Percentiles rank a stretch among this genome's conserved stretches.
phyloP scores from a whole-genome alignment of 2,888 invertebrate species.

The Acanthococcus lagerstroemiae region DNA sequence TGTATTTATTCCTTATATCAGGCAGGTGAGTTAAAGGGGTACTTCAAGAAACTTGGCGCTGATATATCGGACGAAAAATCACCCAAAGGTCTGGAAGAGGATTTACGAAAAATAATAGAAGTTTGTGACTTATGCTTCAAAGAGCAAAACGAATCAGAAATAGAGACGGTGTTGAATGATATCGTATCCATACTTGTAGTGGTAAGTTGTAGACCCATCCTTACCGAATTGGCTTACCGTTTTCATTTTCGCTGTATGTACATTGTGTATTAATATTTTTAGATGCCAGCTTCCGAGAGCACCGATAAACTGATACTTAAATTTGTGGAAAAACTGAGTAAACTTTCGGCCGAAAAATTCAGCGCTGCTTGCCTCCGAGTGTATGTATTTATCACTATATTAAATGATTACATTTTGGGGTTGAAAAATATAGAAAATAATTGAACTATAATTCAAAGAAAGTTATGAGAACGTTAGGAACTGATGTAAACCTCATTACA shows the following conservation, averaged over 20 bases:
- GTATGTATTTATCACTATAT: constrained; percentile 59
- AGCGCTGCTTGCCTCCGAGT: constrained; percentile 74
- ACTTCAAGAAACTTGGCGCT: constrained; percentile 86
- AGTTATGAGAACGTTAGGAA: too few species aligned
- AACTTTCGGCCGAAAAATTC: constrained; percentile 70
- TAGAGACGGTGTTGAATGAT: constrained; percentile 88
- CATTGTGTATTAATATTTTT: background rate
- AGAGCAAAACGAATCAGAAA: constrained; percentile 72
- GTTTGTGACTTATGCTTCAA: constrained; percentile 89
- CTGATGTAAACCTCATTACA: too few species aligned
- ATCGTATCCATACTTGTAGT: constrained; percentile 91
- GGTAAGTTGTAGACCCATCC: constrained; percentile 50
- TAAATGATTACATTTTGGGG: too few species aligned
- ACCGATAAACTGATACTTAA: constrained; percentile 80
- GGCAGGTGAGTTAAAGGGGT: constrained; percentile 79
- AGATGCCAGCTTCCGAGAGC: constrained; percentile 56
- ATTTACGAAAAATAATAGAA: constrained; percentile 85
- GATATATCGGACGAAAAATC: constrained; percentile 88
- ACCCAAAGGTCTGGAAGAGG: constrained; percentile 81
- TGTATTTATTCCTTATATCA: constrained; percentile 41
- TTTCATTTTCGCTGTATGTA: too few species aligned
- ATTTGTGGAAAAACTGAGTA: constrained; percentile 84
- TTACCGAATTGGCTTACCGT: background rate
- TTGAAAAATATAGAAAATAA: background rate
- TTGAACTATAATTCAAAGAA: background rate